Percentiles rank a stretch among this genome's conserved stretches.
These are phyloP conservation scores for Hemitrygon akajei DNA, from an alignment of 2,797 vertebrate species.

Conservation along the genomic window DNA sequence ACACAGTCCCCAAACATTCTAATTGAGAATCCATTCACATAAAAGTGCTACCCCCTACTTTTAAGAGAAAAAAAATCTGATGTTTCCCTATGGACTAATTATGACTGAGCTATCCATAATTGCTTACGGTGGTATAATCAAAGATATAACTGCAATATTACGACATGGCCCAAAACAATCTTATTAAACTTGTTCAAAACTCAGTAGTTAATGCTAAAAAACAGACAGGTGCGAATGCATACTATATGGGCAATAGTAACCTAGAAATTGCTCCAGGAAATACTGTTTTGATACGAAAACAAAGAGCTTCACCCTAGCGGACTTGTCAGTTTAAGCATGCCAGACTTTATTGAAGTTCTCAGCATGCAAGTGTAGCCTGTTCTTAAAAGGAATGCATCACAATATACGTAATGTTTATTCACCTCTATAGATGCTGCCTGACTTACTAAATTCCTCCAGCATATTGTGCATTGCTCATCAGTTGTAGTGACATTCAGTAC, in stretches of 20 bases:
- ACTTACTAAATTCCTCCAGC: too few relatives aligned
- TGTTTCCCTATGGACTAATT: too few relatives aligned
- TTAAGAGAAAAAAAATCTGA: neutral
- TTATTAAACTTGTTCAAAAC: neutral
- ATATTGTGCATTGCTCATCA: too few relatives aligned
- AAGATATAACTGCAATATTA: neutral
- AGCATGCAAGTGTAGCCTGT: too few relatives aligned
- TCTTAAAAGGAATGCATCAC: too few relatives aligned
- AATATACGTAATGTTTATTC: too few relatives aligned
- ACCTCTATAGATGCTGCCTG: too few relatives aligned
- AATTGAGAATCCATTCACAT: neutral
- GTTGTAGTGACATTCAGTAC: neutral
- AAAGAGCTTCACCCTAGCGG: too few relatives aligned
- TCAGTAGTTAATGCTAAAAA: neutral
- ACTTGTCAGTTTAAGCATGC: too few relatives aligned
- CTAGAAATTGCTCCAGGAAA: too few relatives aligned
- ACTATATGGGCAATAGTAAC: neutral
- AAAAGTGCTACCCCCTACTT: neutral
- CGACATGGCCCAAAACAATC: neutral
- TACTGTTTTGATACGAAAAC: too few relatives aligned
- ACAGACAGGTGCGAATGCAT: neutral
- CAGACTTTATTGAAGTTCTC: too few relatives aligned
- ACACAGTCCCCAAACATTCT: neutral
- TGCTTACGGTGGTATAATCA: neutral
- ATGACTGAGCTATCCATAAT: neutral